phyloP scores from a whole-genome alignment of 2,113 vertebrate species.

The Rhea pennata region DNA sequence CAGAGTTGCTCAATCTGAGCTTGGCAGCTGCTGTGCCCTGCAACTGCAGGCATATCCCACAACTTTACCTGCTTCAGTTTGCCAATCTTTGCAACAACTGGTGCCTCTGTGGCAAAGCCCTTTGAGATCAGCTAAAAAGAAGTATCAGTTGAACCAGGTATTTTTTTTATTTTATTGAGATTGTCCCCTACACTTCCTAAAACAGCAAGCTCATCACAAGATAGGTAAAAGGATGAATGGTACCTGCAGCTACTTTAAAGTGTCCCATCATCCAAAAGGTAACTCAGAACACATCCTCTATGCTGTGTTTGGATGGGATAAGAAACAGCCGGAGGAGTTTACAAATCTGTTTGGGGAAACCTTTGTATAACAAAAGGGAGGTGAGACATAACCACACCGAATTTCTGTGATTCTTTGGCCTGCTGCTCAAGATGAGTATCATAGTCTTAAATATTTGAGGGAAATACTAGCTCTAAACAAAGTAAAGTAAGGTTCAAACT shows the following conservation, averaged over 20 bases:
- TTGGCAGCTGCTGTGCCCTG: not conserved
- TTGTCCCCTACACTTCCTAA: not conserved
- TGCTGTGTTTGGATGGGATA: not conserved
- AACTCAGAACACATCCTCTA: not conserved
- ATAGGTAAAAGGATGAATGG: not conserved
- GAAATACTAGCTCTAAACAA: conserved; percentile 55
- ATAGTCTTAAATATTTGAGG: conserved; percentile 45
- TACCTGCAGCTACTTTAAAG: not conserved
- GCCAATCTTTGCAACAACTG: not conserved
- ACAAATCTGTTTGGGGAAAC: not conserved
- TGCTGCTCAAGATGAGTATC: conserved; percentile 34
- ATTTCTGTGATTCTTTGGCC: conserved; percentile 63
- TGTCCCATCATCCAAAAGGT: not conserved
- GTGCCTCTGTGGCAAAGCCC: not conserved
- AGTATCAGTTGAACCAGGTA: not conserved
- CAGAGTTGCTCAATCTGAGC: not conserved
- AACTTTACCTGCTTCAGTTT: not conserved
- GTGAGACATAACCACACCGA: not conserved
- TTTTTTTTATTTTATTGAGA: not conserved
- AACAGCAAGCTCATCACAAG: not conserved
- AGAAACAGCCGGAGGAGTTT: not conserved
- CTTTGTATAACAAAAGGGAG: not conserved
- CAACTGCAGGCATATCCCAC: not conserved
- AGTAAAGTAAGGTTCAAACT: not conserved
- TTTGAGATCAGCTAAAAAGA: not conserved